Base-by-base conservation (phyloP, 2,888 invertebrate species). In the Neoscelio sp. region DNA sequence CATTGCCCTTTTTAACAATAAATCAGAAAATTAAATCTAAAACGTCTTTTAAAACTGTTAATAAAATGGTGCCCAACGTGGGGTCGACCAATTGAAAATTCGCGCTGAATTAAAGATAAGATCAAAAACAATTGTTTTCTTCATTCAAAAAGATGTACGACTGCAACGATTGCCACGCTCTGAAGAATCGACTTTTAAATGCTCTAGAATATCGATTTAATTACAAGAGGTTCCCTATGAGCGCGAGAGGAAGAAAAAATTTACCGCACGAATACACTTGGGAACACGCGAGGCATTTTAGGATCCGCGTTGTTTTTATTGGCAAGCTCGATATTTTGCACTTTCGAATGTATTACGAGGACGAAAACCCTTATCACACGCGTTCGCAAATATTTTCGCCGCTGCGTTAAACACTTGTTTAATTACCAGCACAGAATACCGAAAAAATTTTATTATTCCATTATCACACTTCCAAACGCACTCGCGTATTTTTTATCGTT, bases 241-340 rank as follows among this genome's bases (percentile, higher is more conserved):
- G 6, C 33, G 4, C 10, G 7, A 40, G 23, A 20, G 56, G n/a
- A 7, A 23, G 30, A 30, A 65, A 65, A 68, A 35, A 33, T 4
- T 35, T 17, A 15, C 46, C n/a, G 67, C 67, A 68, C 67, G 67
- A 68, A 68, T 56, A 8, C 40, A 30, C 17, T 12, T 10, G n/a
- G 35, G 6, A 44, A 26, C 67, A 68, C 67, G 67, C 67, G 67
- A 68, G 26, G 56, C 44, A 17, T 68, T 54, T 68, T 56, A 18
- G 67, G 33, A 56, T 56, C 17, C 52, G 52, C 17, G 30, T 33
- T 56, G 42, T 68, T 68, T 68, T 68, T 68, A 68, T 68, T 56
- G 18, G 67, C 26, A 18, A 46, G 56, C 67, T 44, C 26, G 56
- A 42, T 68, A 46, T 56, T 68, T 56, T 46, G 52, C 56, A 46